Percentiles rank a stretch among this genome's conserved stretches.
phyloP scores from a whole-genome alignment of 2,113 vertebrate genomes.

The Sigmodon hispidus region DNA sequence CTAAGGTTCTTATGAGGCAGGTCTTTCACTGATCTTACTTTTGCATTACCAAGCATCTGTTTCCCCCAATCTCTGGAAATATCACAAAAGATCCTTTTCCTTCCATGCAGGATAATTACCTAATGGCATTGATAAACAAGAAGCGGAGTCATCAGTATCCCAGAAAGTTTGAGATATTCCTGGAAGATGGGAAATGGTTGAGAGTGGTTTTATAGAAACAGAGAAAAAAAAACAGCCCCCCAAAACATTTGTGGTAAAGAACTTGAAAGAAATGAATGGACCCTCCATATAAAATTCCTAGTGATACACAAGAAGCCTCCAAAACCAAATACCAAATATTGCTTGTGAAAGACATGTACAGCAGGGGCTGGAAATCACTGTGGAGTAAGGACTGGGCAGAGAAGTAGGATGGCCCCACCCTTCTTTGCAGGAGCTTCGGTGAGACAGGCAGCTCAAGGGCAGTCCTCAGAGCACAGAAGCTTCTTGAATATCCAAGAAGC shows the following conservation, averaged over 20 bases:
- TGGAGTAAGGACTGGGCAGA: not conserved
- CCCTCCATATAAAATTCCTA: no score
- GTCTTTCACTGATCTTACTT: not conserved
- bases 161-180: not conserved
- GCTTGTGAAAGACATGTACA: not conserved
- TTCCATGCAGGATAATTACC: not conserved
- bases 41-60: not conserved
- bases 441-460: not conserved
- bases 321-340: not conserved
- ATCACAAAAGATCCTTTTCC: not conserved
- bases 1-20: not conserved
- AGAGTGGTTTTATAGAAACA: not conserved
- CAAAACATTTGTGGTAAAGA: not conserved
- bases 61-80: not conserved
- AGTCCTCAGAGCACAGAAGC: no score
- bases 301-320: not conserved
- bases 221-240: not conserved
- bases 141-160: not conserved
- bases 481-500: not conserved
- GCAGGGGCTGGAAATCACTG: not conserved
- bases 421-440: accelerated
- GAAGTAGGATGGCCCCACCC: not conserved
- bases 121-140: not conserved
- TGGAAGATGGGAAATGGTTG: not conserved
- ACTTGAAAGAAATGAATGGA: not conserved